These are phyloP conservation scores for Eubasilissa splendida DNA, from an alignment of 2,888 invertebrate species.

Conservation along the genomic window DNA sequence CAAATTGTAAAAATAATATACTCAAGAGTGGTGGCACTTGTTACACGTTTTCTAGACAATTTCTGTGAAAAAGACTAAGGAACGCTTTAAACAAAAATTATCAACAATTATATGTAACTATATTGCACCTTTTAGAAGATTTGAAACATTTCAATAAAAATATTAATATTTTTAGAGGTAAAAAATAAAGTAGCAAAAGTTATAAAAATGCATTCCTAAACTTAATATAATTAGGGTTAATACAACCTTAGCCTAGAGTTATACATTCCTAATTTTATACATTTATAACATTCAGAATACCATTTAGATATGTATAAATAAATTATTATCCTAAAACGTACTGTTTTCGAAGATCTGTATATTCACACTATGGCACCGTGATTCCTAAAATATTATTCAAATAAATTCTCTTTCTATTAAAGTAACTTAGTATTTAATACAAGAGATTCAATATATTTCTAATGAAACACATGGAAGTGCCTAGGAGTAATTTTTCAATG, in stretches of 20 bases:
- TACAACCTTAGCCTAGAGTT: slow-evolving; percentile 6
- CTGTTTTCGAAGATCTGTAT: not conserved
- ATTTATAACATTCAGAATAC: slow-evolving; percentile 25
- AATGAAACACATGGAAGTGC: not conserved
- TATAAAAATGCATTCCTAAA: not conserved
- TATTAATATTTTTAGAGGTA: slow-evolving; percentile 11
- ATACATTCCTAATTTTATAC: not conserved
- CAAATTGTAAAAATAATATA: slow-evolving; percentile 1
- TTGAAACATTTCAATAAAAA: too few relatives aligned
- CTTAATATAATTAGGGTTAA: not conserved
- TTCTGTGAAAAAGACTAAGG: not conserved
- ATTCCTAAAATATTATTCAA: not conserved
- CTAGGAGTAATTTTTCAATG: too few relatives aligned
- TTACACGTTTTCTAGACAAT: not conserved
- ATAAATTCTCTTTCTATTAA: not conserved
- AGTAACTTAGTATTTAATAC: not conserved
- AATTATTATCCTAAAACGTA: slow-evolving; percentile 3
- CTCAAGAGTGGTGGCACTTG: slow-evolving; percentile 15
- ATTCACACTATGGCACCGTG: slow-evolving; percentile 28
- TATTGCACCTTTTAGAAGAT: too few relatives aligned
- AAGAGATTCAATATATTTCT: not conserved
- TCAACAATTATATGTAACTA: too few relatives aligned
- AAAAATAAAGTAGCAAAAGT: slow-evolving; percentile 11
- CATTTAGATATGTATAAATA: slow-evolving; percentile 24
- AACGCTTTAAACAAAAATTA: too few relatives aligned